Evolutionary conservation across 2,113 vertebrate species (phyloP).

Genomic region (Phylloscopus trochilus): DNA sequence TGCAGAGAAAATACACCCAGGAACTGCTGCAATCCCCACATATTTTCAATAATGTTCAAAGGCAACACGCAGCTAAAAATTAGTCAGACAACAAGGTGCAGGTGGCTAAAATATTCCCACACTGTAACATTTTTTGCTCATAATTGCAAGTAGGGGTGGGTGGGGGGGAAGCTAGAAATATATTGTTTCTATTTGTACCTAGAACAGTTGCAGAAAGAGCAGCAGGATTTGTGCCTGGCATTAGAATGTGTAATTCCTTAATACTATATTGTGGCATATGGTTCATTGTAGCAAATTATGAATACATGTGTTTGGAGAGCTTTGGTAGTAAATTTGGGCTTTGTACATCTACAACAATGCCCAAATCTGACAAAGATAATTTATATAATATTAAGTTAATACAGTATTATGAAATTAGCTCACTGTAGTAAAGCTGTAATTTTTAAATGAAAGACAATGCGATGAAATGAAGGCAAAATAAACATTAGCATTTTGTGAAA

Average conservation of each 20-base stretch:
- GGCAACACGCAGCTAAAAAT: slow-evolving; percentile 51
- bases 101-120: slow-evolving; percentile 72
- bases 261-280: slow-evolving; percentile 64
- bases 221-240: slow-evolving; percentile 62
- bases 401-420: slow-evolving; percentile 79
- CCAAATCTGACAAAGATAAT: slow-evolving; percentile 73
- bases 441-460: slow-evolving; percentile 73
- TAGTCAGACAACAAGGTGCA: slow-evolving; percentile 57
- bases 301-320: slow-evolving; percentile 71
- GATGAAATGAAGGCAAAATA: slow-evolving; percentile 65
- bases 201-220: slow-evolving; percentile 59
- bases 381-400: slow-evolving; percentile 80
- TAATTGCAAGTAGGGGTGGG: slow-evolving; percentile 61
- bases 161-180: slow-evolving; percentile 66
- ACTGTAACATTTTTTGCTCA: slow-evolving; percentile 62
- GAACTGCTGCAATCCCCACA: not conserved
- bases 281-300: slow-evolving; percentile 71
- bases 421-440: slow-evolving; percentile 77
- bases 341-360: slow-evolving; percentile 66
- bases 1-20: slow-evolving; percentile 9
- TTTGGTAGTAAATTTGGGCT: slow-evolving; percentile 73
- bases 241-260: slow-evolving; percentile 74
- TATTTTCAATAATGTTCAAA: slow-evolving; percentile 35
- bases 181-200: slow-evolving; percentile 76
- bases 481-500: slow-evolving; percentile 74